Evolutionary conservation across 2,888 invertebrate genomes (phyloP), one percentile per base, ranked within the genome.

Genomic region (Scelioninae gen. 1): DNA sequence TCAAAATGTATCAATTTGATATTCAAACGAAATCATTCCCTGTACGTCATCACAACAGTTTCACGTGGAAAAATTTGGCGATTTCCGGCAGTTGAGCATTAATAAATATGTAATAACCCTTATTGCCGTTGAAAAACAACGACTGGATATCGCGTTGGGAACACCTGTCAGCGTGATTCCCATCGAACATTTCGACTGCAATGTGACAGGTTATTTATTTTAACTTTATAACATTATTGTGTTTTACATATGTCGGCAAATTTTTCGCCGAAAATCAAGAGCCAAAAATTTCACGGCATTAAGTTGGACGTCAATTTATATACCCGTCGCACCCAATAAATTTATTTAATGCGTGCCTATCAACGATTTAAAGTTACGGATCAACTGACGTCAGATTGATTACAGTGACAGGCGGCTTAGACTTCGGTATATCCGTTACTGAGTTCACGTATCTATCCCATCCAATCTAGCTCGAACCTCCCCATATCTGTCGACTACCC

Each of bases 381-480:
- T 85, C 84, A 84, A 71, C 55, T 40, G 86, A 85, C 84, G 77
- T 86, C 63, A 75, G 88, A 88, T 86, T 88, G 87, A 88, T 87
- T 86, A 84, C 81, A 82, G 75, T 77, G 82, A 69, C 53, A 71
- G 72, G 38, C 71, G 60, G 81, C 71, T 79, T 76, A 76, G 83
- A 76, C 56, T 66, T 45, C 31, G 55, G 71, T 79, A 68, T 79
- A 79, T 79, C 75, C 76, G 72, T 83, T 79, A 79, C 78, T 47
- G 76, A 66, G 74, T 79, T 75, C 75, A 66, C 71, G 68, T 77
- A 81, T 77, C 74, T 77, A 81, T 80, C 60, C 80, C 32, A 80
- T 81, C 72, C 81, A 77, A 74, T 78, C 81, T 74, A 62, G 65
- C 72, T 62, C 47, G 68, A 71, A 66, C 68, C 63, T 69, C 65